These are phyloP conservation scores for Limnodromus scolopaceus DNA, from an alignment of 2,797 vertebrate genomes.

Conservation along the genomic window DNA sequence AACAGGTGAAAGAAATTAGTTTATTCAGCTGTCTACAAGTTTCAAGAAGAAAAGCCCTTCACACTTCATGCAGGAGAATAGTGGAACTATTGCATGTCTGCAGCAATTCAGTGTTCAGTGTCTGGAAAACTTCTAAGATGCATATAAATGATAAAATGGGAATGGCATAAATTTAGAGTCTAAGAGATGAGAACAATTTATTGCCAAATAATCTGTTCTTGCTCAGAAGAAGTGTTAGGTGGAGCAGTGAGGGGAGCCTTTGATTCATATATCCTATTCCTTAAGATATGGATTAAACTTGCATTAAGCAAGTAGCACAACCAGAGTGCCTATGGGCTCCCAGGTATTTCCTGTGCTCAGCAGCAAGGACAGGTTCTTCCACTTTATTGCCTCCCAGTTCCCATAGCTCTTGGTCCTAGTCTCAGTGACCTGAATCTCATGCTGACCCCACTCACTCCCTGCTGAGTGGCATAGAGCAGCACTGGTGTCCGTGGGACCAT, in stretches of 20 bases:
- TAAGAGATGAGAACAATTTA: not conserved
- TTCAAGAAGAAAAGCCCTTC: constrained; percentile 27
- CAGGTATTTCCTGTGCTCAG: not conserved
- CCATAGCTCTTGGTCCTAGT: not conserved
- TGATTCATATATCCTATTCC: not conserved
- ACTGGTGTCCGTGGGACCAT: not conserved
- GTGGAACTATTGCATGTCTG: not conserved
- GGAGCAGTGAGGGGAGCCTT: not conserved
- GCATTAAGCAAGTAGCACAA: not conserved
- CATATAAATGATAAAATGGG: not conserved
- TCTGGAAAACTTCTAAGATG: constrained; percentile 3
- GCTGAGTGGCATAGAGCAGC: not conserved
- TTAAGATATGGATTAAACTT: too few relatives aligned
- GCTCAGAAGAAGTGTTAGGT: not conserved
- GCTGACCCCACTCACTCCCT: fast-evolving
- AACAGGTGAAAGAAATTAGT: not conserved
- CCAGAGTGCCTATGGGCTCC: fast-evolving
- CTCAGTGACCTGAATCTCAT: fast-evolving
- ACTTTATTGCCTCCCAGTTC: fast-evolving
- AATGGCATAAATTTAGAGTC: not conserved
- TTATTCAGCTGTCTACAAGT: constrained; percentile 2
- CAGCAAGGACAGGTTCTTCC: not conserved
- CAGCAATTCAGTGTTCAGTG: not conserved
- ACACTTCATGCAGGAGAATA: not conserved
- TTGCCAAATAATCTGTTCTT: not conserved